A percentile compares a stretch with the other conserved stretches of the same genome.
These are phyloP conservation scores for Xiphydria camelus DNA, from an alignment of 2,888 invertebrate genomes.

Conservation along the genomic window DNA sequence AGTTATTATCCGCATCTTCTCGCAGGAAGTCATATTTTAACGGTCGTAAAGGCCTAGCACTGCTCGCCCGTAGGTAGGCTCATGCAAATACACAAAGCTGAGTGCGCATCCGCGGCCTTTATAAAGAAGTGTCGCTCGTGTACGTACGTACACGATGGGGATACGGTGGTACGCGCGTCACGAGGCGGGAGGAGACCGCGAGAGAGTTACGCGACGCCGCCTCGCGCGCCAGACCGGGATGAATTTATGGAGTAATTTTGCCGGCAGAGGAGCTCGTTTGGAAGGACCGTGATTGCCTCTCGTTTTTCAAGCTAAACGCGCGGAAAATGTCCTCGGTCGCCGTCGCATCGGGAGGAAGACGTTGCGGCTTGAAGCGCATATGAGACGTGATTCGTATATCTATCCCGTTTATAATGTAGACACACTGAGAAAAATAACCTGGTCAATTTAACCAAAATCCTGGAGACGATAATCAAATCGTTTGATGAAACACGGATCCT, in stretches of 20 bases:
- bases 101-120: conserved; percentile 18
- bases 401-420: too few species aligned
- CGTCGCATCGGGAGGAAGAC: too few species aligned
- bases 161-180: too few species aligned
- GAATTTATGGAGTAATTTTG: conserved; percentile 29
- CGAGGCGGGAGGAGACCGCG: not conserved
- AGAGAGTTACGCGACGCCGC: not conserved
- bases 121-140: conserved; percentile 19
- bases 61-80: conserved; percentile 27
- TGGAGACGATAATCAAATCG: too few species aligned
- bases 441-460: too few species aligned
- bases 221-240: conserved; percentile 9
- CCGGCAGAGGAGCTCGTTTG: not conserved
- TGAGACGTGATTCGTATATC: too few species aligned
- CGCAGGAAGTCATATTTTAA: conserved; percentile 45
- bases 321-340: too few species aligned
- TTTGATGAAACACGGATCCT: too few species aligned
- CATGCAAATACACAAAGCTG: conserved; percentile 41
- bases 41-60: conserved; percentile 35
- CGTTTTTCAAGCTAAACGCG: too few species aligned
- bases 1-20: conserved; percentile 44
- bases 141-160: conserved; percentile 1
- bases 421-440: too few species aligned
- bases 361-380: too few species aligned
- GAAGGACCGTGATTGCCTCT: conserved; percentile 1